phyloP scores from a whole-genome alignment of 2,888 invertebrate genomes.

The Cephus spinipes region DNA sequence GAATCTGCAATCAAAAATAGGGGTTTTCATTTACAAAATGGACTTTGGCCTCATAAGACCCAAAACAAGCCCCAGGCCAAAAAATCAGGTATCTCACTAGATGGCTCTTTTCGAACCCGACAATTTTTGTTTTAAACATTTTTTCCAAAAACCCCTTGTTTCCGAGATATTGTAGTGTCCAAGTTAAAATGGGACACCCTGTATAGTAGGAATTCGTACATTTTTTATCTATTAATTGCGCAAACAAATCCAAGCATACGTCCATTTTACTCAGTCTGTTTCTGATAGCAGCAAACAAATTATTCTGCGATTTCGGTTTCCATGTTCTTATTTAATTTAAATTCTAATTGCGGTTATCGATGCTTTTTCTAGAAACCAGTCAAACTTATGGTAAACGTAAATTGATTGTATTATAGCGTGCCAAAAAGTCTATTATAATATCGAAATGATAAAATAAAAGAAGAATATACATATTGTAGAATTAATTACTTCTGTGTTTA shows the following conservation, averaged over 20 bases:
- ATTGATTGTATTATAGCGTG: slow-evolving; percentile 17
- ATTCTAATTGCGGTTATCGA: not conserved
- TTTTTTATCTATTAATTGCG: not conserved
- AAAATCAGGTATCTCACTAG: too few relatives aligned
- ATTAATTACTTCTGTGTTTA: not conserved
- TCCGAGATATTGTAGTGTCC: too few relatives aligned
- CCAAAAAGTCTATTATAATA: slow-evolving; percentile 16
- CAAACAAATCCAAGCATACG: not conserved
- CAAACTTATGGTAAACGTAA: not conserved
- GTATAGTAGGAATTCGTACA: not conserved
- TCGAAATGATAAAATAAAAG: slow-evolving; percentile 14
- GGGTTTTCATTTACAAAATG: too few relatives aligned
- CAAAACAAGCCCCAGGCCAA: too few relatives aligned
- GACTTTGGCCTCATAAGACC: too few relatives aligned
- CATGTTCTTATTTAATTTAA: not conserved
- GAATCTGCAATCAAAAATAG: too few relatives aligned
- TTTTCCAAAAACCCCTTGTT: too few relatives aligned
- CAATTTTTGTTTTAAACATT: too few relatives aligned
- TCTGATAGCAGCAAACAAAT: not conserved
- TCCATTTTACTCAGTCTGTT: not conserved
- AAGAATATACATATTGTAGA: not conserved
- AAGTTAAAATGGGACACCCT: too few relatives aligned
- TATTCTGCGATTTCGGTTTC: not conserved
- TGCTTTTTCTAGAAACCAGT: not conserved
- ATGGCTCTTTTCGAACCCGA: too few relatives aligned